phyloP scores from a whole-genome alignment of 2,888 invertebrate species.

The Herminia tarsipennalis region DNA sequence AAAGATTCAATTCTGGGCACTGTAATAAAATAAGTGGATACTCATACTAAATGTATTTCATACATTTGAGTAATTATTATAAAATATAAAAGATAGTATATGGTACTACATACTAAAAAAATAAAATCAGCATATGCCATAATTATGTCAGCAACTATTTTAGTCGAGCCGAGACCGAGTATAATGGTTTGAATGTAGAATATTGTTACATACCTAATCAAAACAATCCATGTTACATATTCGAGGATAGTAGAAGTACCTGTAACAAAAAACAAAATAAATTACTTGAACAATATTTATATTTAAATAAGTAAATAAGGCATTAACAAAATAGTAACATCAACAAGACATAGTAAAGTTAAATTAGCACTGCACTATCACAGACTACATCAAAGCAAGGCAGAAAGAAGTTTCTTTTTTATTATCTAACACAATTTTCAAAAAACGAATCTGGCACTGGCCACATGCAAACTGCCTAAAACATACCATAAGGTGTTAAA shows the following conservation, averaged over 20 bases:
- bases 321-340: slow-evolving; percentile 8
- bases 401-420: slow-evolving; percentile 1
- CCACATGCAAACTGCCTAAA: slow-evolving; percentile 21
- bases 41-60: too few relatives aligned
- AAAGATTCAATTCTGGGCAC: too few relatives aligned
- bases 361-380: slow-evolving; percentile 3
- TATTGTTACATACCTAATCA: slow-evolving; percentile 28
- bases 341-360: background rate
- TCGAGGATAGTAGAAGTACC: slow-evolving; percentile 16
- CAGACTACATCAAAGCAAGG: slow-evolving; percentile 8
- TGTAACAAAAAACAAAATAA: slow-evolving; percentile 18
- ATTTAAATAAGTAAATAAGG: background rate
- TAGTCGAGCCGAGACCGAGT: background rate
- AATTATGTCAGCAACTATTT: background rate
- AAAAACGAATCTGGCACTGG: slow-evolving; percentile 8
- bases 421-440: slow-evolving; percentile 19
- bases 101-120: too few relatives aligned
- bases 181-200: background rate
- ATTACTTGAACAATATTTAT: background rate
- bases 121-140: too few relatives aligned
- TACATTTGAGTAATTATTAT: too few relatives aligned
- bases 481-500: slow-evolving; percentile 39
- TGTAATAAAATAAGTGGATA: too few relatives aligned
- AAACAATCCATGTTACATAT: slow-evolving; percentile 14
- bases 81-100: too few relatives aligned